phyloP scores from a whole-genome alignment of 2,888 invertebrate species.

The Oeneis ivallda region DNA sequence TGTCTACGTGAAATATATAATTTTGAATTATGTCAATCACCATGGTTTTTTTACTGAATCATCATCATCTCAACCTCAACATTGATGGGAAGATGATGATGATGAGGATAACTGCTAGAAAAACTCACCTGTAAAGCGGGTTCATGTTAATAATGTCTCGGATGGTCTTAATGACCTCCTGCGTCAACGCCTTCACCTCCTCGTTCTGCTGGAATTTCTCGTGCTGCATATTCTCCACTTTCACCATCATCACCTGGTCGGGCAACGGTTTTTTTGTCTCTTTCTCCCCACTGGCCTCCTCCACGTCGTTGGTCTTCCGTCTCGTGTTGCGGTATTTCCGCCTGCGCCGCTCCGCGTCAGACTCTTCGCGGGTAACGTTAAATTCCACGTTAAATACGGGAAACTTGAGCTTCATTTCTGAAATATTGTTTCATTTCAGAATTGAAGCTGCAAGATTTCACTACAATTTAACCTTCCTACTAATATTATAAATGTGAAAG shows the following conservation, averaged over 20 bases:
- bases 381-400: conserved; percentile 91
- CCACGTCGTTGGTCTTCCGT: conserved; percentile 45
- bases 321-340: conserved; percentile 70
- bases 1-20: no score
- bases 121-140: conserved; percentile 89
- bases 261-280: conserved; percentile 53
- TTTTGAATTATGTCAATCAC: no score
- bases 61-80: no score
- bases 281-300: conserved; percentile 41
- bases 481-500: no score
- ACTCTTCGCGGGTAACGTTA: conserved; percentile 90
- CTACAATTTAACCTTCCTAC: no score
- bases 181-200: conserved; percentile 97
- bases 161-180: conserved; percentile 98
- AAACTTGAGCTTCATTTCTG: conserved; percentile 90
- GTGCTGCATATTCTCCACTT: conserved; percentile 95
- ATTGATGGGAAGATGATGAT: no score
- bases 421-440: conserved; percentile 70
- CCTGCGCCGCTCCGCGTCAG: conserved; percentile 81
- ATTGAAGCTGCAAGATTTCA: conserved; percentile 55
- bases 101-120: no score
- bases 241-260: conserved; percentile 90
- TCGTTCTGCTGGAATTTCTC: conserved; percentile 94
- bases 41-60: no score
- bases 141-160: conserved; percentile 98